Conservation (phyloP, 2,113 vertebrate genomes). For the Elachura formosa region DNA sequence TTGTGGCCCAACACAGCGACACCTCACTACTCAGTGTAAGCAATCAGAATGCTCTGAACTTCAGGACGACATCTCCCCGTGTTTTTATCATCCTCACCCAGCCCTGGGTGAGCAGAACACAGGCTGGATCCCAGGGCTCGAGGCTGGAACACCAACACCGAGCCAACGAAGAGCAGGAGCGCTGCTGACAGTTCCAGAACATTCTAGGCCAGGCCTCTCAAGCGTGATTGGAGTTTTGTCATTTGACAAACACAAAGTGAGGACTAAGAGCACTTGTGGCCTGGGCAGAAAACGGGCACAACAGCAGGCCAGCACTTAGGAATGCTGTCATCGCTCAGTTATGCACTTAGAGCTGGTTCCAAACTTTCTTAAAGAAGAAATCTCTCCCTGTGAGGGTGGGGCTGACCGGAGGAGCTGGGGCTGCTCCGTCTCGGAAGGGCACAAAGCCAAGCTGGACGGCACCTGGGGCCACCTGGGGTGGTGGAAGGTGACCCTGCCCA, state of each 20-base stretch:
- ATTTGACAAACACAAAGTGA: accelerated
- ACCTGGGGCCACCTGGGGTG: accelerated
- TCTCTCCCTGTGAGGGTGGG: not conserved
- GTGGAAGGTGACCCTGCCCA: not conserved
- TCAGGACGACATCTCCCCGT: accelerated
- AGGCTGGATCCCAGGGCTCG: not conserved
- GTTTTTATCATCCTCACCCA: accelerated
- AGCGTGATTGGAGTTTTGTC: accelerated
- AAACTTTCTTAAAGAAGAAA: not conserved
- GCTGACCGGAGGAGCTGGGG: accelerated
- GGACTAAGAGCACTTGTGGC: not conserved
- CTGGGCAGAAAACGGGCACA: not conserved
- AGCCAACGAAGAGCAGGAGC: accelerated
- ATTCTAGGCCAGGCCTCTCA: not conserved
- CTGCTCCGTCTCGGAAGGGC: not conserved
- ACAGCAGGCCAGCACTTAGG: accelerated
- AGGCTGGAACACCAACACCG: not conserved
- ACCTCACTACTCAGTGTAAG: too few relatives aligned
- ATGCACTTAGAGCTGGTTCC: not conserved
- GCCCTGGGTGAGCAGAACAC: not conserved
- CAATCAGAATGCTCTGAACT: too few relatives aligned
- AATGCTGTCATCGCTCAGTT: not conserved
- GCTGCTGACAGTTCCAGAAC: not conserved
- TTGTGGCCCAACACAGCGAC: not conserved
- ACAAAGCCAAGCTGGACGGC: accelerated